Base-by-base conservation (phyloP, 2,113 vertebrate genomes). In the Apteryx mantelli region DNA sequence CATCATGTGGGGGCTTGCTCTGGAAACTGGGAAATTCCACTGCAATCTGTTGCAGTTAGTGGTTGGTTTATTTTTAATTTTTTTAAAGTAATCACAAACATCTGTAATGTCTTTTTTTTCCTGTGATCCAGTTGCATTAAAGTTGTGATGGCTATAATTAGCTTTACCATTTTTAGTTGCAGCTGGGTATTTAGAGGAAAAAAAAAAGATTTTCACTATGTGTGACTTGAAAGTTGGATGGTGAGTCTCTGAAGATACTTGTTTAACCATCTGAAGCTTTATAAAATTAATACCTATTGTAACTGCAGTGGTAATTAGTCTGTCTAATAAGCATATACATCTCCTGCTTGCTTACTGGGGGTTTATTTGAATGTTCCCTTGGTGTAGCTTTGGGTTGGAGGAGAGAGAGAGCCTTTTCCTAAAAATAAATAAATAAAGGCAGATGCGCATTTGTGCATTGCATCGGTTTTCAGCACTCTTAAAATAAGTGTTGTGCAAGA, bases 221-320 rank as follows among this genome's bases (percentile, higher is more conserved):
- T 44, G 75, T 75, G 46, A 13, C 66, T 94, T 13, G 12, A 53
- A 91, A 95, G 30, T 78, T 36, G 19, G 42, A 42, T 63, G 60
- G 46, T 2, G 21, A 89, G 32, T 32, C 44, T 85, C 61, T 55
- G 44, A 81, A 73, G 56, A 25, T 44, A 11, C 92, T 88, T 91
- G 78, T 95, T 97, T 78, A 95, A 91, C 84, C 5, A 13, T 94
- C 88, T 93, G 88, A 81, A 58, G 81, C 93, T 74, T 70, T 56
- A 42, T 65, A 78, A 74, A 71, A 52, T 96, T 91, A 89, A n/a
- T 52, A 11, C 15, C 25, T 82, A 22, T 73, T 65, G 50, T 85
- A 89, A 25, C 5, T 69, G 56, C 93, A 89, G 64, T 44, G 73
- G 50, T 84, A 92, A 89, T 95, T 94, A 92, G 32, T 70, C 87